Evolutionary conservation across 2,113 vertebrate genomes (phyloP).

Genomic region (Gymnarchus niloticus): DNA sequence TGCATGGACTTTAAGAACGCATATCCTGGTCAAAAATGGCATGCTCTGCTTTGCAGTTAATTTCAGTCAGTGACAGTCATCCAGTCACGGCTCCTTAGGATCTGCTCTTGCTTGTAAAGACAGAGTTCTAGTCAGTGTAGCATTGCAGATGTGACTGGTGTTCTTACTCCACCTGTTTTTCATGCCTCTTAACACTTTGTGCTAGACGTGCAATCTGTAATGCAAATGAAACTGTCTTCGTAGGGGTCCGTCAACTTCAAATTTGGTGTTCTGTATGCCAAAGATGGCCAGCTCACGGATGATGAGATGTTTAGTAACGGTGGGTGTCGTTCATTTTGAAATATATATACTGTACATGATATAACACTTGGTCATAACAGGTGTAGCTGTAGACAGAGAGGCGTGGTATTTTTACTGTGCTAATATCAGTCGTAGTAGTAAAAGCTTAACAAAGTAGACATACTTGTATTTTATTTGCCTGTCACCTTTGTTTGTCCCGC

Average conservation of each 20-base stretch:
- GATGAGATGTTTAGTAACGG: slow-evolving; percentile 99
- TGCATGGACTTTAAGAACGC: background rate
- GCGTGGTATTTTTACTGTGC: background rate
- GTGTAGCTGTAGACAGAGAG: background rate
- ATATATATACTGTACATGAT: background rate
- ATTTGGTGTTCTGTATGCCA: slow-evolving; percentile 94
- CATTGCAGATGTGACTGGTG: background rate
- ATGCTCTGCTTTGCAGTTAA: background rate
- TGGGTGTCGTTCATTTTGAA: slow-evolving; percentile 49
- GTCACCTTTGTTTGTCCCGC: background rate
- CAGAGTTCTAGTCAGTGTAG: background rate
- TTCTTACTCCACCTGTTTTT: background rate
- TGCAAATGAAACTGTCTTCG: slow-evolving; percentile 28
- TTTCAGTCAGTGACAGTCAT: background rate
- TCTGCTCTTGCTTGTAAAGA: background rate
- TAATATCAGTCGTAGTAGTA: too few relatives aligned
- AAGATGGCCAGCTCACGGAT: slow-evolving; percentile 94
- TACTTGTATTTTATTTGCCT: background rate
- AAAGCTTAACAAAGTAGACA: too few relatives aligned
- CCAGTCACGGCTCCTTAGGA: background rate
- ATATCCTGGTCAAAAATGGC: background rate
- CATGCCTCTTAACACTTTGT: background rate
- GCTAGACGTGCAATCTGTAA: background rate
- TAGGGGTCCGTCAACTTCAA: slow-evolving; percentile 99
- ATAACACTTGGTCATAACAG: background rate